A percentile compares a stretch with the other conserved stretches of the same genome.
These are phyloP conservation scores for Crenuchus spilurus DNA, from an alignment of 2,797 vertebrate species.

Conservation along the genomic window DNA sequence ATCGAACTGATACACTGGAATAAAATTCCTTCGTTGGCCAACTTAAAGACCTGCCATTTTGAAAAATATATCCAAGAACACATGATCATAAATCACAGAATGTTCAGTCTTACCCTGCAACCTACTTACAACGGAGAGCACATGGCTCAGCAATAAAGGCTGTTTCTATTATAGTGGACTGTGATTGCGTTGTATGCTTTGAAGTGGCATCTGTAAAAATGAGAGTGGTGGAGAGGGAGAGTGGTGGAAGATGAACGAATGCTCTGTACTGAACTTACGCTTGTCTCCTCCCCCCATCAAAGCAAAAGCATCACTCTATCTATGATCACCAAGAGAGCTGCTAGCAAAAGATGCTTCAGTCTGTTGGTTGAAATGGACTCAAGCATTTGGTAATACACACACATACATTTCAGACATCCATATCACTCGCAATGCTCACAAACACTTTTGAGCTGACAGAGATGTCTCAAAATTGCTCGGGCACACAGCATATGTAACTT, in stretches of 20 bases:
- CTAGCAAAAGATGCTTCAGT: constrained; percentile 1
- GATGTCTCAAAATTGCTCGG: not conserved
- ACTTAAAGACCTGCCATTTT: not conserved
- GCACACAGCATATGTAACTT: constrained; percentile 5
- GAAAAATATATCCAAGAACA: not conserved
- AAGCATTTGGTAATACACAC: no score
- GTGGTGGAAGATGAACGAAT: constrained; percentile 3
- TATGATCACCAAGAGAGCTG: constrained; percentile 7
- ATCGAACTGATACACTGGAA: not conserved
- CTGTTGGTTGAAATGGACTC: not conserved
- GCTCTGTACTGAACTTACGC: not conserved
- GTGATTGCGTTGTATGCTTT: not conserved
- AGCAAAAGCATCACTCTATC: not conserved
- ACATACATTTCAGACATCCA: not conserved
- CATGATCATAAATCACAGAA: not conserved
- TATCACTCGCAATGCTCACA: not conserved
- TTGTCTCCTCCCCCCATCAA: not conserved
- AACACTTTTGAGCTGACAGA: not conserved
- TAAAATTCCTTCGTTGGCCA: not conserved
- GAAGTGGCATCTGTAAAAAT: not conserved
- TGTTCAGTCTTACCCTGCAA: not conserved
- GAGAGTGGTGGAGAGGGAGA: constrained; percentile 2
- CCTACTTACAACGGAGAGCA: not conserved
- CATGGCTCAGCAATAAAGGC: constrained; percentile 7
- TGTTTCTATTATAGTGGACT: not conserved